A percentile compares a stretch with the other conserved stretches of the same genome.
Conservation (phyloP, 2,797 vertebrate genomes). For the Salarias fasciatus region DNA sequence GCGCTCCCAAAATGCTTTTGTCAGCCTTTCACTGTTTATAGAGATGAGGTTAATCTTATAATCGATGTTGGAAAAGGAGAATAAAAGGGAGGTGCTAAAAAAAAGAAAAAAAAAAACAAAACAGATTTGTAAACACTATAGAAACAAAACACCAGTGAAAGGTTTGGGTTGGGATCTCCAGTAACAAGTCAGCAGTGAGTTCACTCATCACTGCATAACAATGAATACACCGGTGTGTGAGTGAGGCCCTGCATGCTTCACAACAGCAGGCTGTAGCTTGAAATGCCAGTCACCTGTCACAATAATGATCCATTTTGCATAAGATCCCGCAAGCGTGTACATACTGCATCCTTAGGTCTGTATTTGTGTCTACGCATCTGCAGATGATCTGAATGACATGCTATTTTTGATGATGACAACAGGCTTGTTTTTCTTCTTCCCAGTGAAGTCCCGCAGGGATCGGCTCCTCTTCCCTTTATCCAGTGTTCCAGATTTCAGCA, state of each 20-base stretch:
- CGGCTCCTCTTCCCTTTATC: slow-evolving; percentile 51
- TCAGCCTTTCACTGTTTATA: neutral
- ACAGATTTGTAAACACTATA: slow-evolving; percentile 10
- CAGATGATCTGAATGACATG: slow-evolving; percentile 44
- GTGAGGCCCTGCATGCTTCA: neutral
- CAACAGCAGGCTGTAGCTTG: slow-evolving; percentile 8
- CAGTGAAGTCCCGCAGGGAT: slow-evolving; percentile 64
- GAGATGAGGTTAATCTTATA: neutral
- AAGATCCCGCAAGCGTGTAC: slow-evolving; percentile 19
- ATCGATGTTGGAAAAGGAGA: neutral
- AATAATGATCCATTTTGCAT: slow-evolving; percentile 13
- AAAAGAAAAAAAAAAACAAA: neutral
- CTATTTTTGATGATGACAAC: slow-evolving; percentile 70
- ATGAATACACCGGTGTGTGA: neutral
- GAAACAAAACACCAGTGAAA: neutral
- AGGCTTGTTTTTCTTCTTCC: slow-evolving; percentile 49
- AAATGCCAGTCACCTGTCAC: slow-evolving; percentile 43
- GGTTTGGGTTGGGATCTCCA: slow-evolving; percentile 1
- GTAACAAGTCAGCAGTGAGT: slow-evolving; percentile 5
- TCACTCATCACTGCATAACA: slow-evolving; percentile 15
- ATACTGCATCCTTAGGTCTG: neutral
- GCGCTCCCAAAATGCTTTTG: neutral
- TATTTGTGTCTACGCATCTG: slow-evolving; percentile 1
- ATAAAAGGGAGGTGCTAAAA: neutral
- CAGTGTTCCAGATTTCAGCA: slow-evolving; percentile 56